phyloP scores from a whole-genome alignment of 2,888 invertebrate genomes.

The Meganola albula region DNA sequence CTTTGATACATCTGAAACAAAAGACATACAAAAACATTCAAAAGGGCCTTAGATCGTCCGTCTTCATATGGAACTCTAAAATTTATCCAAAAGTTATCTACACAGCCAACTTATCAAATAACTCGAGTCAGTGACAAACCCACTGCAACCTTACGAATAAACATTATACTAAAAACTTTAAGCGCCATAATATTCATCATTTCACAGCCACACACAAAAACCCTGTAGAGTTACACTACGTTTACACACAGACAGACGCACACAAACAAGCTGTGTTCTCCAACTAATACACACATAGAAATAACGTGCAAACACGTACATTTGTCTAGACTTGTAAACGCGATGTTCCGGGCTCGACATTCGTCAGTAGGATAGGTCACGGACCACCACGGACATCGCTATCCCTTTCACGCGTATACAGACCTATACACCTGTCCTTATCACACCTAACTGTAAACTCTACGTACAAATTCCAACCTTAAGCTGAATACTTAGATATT shows the following conservation, averaged over 20 bases:
- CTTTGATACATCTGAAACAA: no score
- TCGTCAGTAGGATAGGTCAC: constrained; percentile 78
- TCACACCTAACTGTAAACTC: constrained; percentile 27
- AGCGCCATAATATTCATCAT: constrained; percentile 22
- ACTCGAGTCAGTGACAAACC: no score
- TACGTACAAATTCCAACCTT: constrained; percentile 34
- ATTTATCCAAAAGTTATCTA: no score
- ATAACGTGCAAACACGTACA: constrained; percentile 38
- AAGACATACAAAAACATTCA: no score
- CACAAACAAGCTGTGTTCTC: constrained; percentile 24
- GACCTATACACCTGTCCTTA: constrained; percentile 35
- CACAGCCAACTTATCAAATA: no score
- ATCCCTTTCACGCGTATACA: constrained; percentile 44
- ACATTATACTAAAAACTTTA: constrained; percentile 23
- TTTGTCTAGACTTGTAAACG: constrained; percentile 72
- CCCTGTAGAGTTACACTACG: constrained; percentile 10
- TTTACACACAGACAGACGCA: constrained; percentile 26
- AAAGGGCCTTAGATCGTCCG: no score
- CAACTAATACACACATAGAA: constrained; percentile 30
- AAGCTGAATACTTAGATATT: constrained; percentile 15
- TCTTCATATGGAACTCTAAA: no score
- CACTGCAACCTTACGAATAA: no score
- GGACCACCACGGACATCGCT: constrained; percentile 56
- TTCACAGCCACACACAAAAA: constrained; percentile 10
- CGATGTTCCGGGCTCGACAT: constrained; percentile 75